Base-by-base conservation (phyloP, 30 jellyfish, hydroid and myxozoan genomes). In the Aurelia aurita complex sp. Pacific region DNA sequence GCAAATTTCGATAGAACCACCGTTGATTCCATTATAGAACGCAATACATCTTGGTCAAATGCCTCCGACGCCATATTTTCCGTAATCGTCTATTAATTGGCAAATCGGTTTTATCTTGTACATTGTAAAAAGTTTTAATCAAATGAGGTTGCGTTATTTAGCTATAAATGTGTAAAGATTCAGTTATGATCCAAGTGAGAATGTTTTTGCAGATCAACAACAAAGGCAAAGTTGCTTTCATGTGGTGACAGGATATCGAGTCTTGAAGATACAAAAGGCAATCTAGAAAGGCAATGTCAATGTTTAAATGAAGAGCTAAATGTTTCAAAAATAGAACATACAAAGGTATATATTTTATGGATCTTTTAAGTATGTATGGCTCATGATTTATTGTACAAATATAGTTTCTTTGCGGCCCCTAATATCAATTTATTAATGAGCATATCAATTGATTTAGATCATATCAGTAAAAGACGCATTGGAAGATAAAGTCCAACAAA, bases 201-300 rank as follows among this genome's bases (percentile, higher is more conserved):
- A 9, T 46, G 12, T 38, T 14, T 51, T 69, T 46, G 15, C 73
- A 84, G 93, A 19, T 54, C 93, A 29, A 23, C 68, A 32, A 74
- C 85, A 67, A 84, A 84, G 46, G 88, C 74, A 38, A 67, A 84
- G 43, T 54, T 84, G 19, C 32, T 77, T 23, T 64, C 93, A 15
- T 84, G 87, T 52, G 23, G 76, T 23, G 87, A 66, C 11, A 64
- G 61, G 29, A 84, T 84, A 15, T 38, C 82, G 3, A 36, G 62
- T 43, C 67, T 84, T n/a, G 93, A 84, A 64, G 66, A 17, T 43
- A 63, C 93, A 5, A 65, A 84, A 55, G 43, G 29, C 16, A 57
- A 73, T 16, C 64, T 74, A 46, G 93, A 84, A 57, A 71, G 16
- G 68, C 74, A 66, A 13, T 75, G 84, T 51, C 61, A 62, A 59